Base-by-base conservation (phyloP, 1,140 invertebrate species). In the Conus ventricosus region DNA sequence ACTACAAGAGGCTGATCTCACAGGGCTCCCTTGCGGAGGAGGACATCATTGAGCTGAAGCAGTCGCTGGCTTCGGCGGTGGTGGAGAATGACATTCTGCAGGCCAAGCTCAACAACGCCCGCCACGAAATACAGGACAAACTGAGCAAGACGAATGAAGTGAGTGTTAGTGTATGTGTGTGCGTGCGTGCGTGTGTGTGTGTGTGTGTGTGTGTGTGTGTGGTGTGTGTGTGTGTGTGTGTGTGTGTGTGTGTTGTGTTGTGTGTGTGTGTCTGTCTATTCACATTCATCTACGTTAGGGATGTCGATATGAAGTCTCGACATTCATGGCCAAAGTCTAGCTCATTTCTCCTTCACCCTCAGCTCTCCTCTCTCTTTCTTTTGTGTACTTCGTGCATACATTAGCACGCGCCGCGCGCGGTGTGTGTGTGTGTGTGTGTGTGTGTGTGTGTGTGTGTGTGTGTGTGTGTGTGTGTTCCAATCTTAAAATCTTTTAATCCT, bases 11-110 rank as follows among this genome's bases (percentile, higher is more conserved):
- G 63, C 84, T 93, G 55, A 92, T 92, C 60, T 80, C 90, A 4
- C 60, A 57, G 15, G 88, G 89, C 27, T 78, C 86, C n/a, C 84
- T 92, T 2, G 88, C 90, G 5, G 92, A 92, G 82, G 89, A 90
- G 83, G 91, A 94, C 20, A 88, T 91, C n/a, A 91, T 93, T 82
- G 93, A 94, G 87, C 78, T 94, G n/a, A 93, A 94, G 89, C 92
- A 93, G 87, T 92, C 92, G 55, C 89, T 94, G 55, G 93, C 93
- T 13, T 91, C 91, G 54, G 90, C 91, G 25, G 90, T 93, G 71
- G 91, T 93, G n/a, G 94, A 94, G 89, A 92, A 93, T 87, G 92
- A 94, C 85, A 92, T 94, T 87, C 82, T 94, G 78, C 91, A 92
- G 87, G 92, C 93, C 51, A 94, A 93, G 85, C 87, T 94, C 5